A percentile compares a stretch with the other conserved stretches of the same genome.
These are phyloP conservation scores for Dicranocentrus wangi DNA, from an alignment of 2,888 invertebrate species.

Conservation along the genomic window DNA sequence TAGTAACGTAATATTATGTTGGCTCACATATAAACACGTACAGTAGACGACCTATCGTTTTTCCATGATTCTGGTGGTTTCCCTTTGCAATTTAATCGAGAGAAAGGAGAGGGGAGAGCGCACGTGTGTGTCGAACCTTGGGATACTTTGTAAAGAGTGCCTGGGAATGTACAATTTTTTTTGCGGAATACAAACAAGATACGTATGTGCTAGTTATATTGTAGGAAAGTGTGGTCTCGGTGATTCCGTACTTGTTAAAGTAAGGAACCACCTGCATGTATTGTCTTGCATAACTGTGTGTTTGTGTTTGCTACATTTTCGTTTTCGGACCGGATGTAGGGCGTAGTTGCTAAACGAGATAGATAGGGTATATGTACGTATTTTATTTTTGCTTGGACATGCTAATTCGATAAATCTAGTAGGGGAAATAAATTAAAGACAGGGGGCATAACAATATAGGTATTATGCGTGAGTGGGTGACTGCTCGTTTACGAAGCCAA, in stretches of 20 bases:
- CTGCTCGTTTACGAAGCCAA: neutral
- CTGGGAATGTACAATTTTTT: neutral
- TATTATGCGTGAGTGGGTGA: neutral
- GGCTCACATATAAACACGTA: no score
- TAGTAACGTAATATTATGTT: no score
- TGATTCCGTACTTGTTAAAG: neutral
- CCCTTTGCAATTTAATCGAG: no score
- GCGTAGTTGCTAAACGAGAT: slow-evolving; percentile 29
- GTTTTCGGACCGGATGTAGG: slow-evolving; percentile 31
- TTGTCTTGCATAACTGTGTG: neutral
- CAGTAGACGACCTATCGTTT: no score
- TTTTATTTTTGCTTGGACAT: no score
- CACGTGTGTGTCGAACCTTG: slow-evolving; percentile 20
- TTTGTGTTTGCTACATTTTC: neutral
- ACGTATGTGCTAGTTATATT: neutral
- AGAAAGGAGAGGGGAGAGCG: neutral
- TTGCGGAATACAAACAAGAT: neutral
- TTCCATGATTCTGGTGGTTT: no score
- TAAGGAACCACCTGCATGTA: neutral
- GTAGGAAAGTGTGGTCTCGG: no score
- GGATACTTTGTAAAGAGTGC: slow-evolving; percentile 1
- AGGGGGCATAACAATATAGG: neutral
- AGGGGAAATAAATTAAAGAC: neutral
- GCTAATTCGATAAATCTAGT: no score
- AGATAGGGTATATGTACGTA: neutral